Base-by-base conservation (phyloP, 2,113 vertebrate species). In the Sander vitreus region DNA sequence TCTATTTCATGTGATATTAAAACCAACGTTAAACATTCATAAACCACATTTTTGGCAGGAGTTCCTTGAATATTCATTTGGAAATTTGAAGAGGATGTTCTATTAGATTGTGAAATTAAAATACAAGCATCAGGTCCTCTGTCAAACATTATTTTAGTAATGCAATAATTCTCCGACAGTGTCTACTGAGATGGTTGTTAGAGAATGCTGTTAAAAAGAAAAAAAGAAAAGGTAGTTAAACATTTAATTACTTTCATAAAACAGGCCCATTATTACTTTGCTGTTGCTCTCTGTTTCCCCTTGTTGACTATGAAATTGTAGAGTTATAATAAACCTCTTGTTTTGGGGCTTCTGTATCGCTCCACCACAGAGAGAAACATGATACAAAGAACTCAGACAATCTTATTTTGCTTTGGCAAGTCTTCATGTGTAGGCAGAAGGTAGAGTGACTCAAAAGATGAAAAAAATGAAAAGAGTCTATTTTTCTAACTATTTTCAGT, bases 1-100 rank as follows among this genome's bases (percentile, higher is more conserved):
- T 67, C 48, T 59, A 53, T 78, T 85, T 79, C 51, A 75, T 83
- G 43, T 78, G 50, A 87, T 87, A 80, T 86, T 74, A 87, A 85
- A 88, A 57, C 36, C 71, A 14, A 57, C n/a, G 71, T 89, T 39
- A 86, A 88, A 86, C 59, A 81, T 92, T 88, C 5, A 92, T 88
- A 67, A 82, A 77, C 36, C 16, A n/a, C 60, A 57, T 87, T 88
- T 86, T 86, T 63, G 67, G 65, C 16, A 7, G 25, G 23, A 25
- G 16, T 23, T 73, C n/a, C 51, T 84, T 72, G 0, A 76, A 78
- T 79, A 65, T 69, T 70, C 7, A 81, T 80, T 64, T 71, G 19
- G 21, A 55, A 68, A 67, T 36, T 58, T 6, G 12, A 67, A 82
- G 47, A 54, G 59, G 65, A 77, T 68, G 14, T 33, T 66, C 16